These are phyloP conservation scores for Phainopepla nitens DNA, from an alignment of 2,113 vertebrate genomes.

Conservation along the genomic window DNA sequence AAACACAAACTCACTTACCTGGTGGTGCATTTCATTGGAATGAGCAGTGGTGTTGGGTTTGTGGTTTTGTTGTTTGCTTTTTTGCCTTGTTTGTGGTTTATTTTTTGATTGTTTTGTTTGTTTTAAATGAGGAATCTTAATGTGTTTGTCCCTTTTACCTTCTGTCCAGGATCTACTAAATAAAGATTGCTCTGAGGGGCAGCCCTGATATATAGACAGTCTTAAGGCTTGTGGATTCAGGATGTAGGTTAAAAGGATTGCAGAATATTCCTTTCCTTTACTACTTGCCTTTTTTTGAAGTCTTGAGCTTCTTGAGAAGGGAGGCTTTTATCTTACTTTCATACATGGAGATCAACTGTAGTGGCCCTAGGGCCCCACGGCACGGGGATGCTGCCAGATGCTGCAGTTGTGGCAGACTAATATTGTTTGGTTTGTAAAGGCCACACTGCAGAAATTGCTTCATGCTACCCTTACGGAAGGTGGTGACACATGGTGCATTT, in stretches of 20 bases:
- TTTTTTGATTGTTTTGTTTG: neutral
- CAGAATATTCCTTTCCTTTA: neutral
- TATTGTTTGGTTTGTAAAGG: neutral
- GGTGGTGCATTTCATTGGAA: neutral
- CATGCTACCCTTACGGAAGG: neutral
- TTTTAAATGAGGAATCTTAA: neutral
- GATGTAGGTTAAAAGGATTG: neutral
- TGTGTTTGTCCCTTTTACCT: neutral
- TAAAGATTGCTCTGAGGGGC: neutral
- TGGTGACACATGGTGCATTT: neutral
- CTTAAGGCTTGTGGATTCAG: neutral
- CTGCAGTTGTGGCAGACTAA: neutral
- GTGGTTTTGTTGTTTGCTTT: neutral
- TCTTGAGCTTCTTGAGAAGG: neutral
- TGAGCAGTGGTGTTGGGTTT: neutral
- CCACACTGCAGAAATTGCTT: neutral
- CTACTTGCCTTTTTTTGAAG: neutral
- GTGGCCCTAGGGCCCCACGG: no score
- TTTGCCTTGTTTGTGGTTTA: neutral
- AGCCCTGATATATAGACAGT: neutral
- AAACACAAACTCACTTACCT: neutral
- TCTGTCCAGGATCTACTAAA: neutral
- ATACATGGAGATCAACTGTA: neutral
- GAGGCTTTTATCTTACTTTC: neutral
- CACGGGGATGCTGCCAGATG: no score